Base-by-base conservation (phyloP, 2,888 invertebrate genomes). In the Hypolimnas misippus region DNA sequence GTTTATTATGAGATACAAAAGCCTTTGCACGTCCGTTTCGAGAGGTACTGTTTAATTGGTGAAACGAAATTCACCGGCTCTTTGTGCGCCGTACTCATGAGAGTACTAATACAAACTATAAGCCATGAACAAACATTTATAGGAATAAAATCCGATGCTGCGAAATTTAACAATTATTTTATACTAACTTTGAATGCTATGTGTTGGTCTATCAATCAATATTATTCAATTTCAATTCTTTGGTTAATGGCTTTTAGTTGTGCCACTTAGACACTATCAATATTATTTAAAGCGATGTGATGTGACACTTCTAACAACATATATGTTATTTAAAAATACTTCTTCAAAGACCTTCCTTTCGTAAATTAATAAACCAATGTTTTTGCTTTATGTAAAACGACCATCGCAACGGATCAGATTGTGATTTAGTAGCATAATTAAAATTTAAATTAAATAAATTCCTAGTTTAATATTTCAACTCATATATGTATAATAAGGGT, bases 1-100 rank as follows among this genome's bases (percentile, higher is more conserved):
- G 78, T 82, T 76, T 84, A 83, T 82, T 81, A 83, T 81, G 80
- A 78, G 78, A 79, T 80, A 82, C 83, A 83, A 84, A 84, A 83
- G 75, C 77, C 79, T 70, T 81, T 78, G 76, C 73, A 69, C 67
- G 74, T 73, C 70, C 73, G 75, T 72, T 78, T 78, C 76, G 76
- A 78, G 79, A 75, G 74, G 70, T 72, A 76, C 74, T 77, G 79
- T 84, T 84, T 83, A 83, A 84, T 84, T 82, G 79, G 77, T 75
- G 76, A 73, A 74, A 76, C 74, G 73, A 69, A 73, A 73, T 71
- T 71, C 70, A 66, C 59, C 62, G 60, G 71, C 71, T 72, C 72
- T 73, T 70, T 74, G 70, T 73, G 63, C 69, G 51, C 65, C 66
- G 64, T 65, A 66, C 69, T 68, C 70, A 70, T 67, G 66, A 67